Conservation (phyloP, 2,888 invertebrate genomes). For the Oscheius sp. region DNA sequence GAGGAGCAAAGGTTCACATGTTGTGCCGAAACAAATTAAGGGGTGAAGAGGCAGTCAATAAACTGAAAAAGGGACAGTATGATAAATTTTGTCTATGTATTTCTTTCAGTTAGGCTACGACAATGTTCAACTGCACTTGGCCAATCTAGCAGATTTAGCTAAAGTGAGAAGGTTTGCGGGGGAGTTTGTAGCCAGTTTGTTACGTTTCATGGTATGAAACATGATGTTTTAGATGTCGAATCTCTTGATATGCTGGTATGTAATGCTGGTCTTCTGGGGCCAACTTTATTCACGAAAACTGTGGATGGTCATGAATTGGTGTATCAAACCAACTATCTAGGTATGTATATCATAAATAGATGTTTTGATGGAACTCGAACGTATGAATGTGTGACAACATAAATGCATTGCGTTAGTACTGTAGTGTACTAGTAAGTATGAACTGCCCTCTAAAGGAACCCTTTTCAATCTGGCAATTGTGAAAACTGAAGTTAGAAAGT, state of each 20-base stretch:
- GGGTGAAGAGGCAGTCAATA: conserved; percentile 17
- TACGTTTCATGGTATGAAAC: too few relatives aligned
- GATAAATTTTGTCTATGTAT: neutral
- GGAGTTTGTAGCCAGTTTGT: conserved; percentile 11
- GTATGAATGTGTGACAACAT: too few relatives aligned
- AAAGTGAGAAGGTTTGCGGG: conserved; percentile 3
- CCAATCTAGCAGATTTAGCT: conserved; percentile 1
- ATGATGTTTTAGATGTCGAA: neutral
- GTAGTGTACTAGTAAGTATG: too few relatives aligned
- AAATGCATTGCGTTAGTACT: too few relatives aligned
- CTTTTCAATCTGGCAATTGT: too few relatives aligned
- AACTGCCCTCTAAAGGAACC: too few relatives aligned
- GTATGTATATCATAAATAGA: neutral
- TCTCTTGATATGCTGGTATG: conserved; percentile 29
- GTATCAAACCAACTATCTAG: conserved; percentile 34
- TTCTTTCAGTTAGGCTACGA: conserved; percentile 1
- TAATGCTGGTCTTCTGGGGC: conserved; percentile 33
- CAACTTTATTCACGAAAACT: conserved; percentile 11
- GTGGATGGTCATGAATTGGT: conserved; percentile 31
- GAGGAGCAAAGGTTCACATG: conserved; percentile 35
- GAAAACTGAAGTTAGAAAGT: too few relatives aligned
- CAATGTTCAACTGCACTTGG: conserved; percentile 1
- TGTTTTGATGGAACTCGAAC: too few relatives aligned
- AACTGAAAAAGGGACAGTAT: conserved; percentile 5
- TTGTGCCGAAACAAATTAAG: conserved; percentile 13